phyloP scores from a whole-genome alignment of 1,140 invertebrate species.

The Aphelinus atriplicis region DNA sequence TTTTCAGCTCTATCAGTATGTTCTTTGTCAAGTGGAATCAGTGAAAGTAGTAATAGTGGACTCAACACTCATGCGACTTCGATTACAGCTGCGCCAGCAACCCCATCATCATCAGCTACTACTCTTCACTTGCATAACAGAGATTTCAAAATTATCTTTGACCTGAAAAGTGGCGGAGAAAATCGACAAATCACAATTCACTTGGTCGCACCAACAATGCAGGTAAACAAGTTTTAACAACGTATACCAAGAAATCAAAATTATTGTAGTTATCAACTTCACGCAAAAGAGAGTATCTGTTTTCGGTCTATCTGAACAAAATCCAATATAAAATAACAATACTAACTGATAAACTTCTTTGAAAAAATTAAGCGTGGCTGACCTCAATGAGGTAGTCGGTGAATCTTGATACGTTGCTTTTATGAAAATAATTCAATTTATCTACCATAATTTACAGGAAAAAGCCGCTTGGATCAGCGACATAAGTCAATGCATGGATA shows the following conservation, averaged over 20 bases:
- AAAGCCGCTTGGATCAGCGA: constrained; percentile 96
- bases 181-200: constrained; percentile 73
- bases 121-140: constrained; percentile 74
- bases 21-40: constrained; percentile 70
- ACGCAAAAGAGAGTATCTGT: too few relatives aligned
- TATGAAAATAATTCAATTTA: too few relatives aligned
- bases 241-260: too few relatives aligned
- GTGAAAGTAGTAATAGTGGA: constrained; percentile 59
- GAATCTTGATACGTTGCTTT: too few relatives aligned
- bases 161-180: constrained; percentile 72
- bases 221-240: constrained; percentile 41
- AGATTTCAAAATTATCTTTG: constrained; percentile 89
- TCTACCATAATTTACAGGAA: constrained; percentile 72
- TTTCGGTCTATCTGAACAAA: too few relatives aligned
- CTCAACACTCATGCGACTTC: too few relatives aligned
- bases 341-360: too few relatives aligned
- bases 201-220: constrained; percentile 67
- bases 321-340: too few relatives aligned
- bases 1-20: constrained; percentile 69
- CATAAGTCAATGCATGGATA: constrained; percentile 93
- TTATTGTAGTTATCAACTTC: too few relatives aligned
- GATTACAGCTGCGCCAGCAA: constrained; percentile 33
- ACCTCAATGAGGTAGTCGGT: too few relatives aligned
- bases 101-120: constrained; percentile 47
- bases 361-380: too few relatives aligned